Evolutionary conservation across 2,113 vertebrate species (phyloP).

Genomic region (Chelonoidis abingdonii): DNA sequence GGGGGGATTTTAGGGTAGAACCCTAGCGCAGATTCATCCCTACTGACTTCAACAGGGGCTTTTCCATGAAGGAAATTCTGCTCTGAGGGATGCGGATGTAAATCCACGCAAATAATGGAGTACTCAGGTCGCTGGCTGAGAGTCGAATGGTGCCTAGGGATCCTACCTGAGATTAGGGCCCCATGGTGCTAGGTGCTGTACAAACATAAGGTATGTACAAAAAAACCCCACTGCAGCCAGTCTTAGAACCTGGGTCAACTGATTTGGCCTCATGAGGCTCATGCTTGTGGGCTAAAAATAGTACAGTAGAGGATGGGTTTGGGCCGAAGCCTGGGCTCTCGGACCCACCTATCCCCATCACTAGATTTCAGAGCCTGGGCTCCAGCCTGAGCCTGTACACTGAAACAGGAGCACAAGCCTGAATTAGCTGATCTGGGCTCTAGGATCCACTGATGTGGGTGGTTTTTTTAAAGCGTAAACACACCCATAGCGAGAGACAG

Average conservation of each 20-base stretch:
- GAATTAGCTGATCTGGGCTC: not conserved
- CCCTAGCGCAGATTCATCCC: not conserved
- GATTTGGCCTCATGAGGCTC: not conserved
- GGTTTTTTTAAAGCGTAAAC: not conserved
- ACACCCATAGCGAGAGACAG: accelerated
- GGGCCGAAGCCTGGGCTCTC: not conserved
- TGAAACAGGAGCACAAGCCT: not conserved
- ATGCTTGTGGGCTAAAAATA: not conserved
- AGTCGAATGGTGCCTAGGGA: not conserved
- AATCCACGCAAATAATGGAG: not conserved
- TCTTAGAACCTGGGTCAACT: not conserved
- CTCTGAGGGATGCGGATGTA: not conserved
- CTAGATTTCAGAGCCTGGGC: not conserved
- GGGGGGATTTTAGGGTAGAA: not conserved
- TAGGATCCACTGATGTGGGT: not conserved
- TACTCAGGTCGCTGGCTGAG: not conserved
- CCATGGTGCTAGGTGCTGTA: not conserved
- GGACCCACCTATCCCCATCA: not conserved
- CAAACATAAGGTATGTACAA: not conserved
- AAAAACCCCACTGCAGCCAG: not conserved
- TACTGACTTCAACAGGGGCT: not conserved
- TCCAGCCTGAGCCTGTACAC: not conserved
- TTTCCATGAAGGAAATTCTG: not conserved
- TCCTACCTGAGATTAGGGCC: not conserved
- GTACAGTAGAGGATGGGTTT: not conserved